A percentile compares a stretch with the other conserved stretches of the same genome.
These are phyloP conservation scores for Oxyura jamaicensis DNA, from an alignment of 2,113 vertebrate species.

Conservation along the genomic window DNA sequence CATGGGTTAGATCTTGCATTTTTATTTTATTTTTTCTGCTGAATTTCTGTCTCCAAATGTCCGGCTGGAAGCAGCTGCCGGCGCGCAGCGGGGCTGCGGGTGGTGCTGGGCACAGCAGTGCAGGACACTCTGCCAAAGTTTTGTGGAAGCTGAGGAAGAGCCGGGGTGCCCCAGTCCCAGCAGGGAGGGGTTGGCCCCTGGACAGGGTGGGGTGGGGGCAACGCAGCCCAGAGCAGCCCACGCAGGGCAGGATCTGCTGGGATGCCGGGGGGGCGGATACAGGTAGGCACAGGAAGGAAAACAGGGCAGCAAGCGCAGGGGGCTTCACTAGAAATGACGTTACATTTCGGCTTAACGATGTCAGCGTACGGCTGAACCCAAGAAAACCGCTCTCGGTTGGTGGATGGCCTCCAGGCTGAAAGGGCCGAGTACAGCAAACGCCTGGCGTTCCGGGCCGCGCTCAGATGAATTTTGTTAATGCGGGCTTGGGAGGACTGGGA, in stretches of 20 bases:
- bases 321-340: background rate
- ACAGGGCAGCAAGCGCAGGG: background rate
- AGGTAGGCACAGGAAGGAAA: background rate
- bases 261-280: background rate
- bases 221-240: background rate
- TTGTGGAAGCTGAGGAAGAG: background rate
- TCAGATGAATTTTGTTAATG: background rate
- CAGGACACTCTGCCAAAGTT: background rate
- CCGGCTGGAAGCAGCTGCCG: background rate
- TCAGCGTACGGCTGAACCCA: background rate
- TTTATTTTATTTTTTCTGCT: background rate
- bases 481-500: background rate
- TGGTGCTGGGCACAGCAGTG: background rate
- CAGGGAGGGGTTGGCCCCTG: background rate
- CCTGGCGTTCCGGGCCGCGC: background rate
- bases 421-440: background rate
- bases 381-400: background rate
- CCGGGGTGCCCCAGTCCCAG: background rate
- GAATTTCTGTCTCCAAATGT: conserved; percentile 14
- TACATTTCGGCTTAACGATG: background rate
- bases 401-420: background rate
- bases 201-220: background rate
- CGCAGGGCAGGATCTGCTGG: background rate
- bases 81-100: background rate
- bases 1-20: background rate